Evolutionary conservation across 1,140 invertebrate genomes (phyloP).

Genomic region (Leptestheria dahalacensis): DNA sequence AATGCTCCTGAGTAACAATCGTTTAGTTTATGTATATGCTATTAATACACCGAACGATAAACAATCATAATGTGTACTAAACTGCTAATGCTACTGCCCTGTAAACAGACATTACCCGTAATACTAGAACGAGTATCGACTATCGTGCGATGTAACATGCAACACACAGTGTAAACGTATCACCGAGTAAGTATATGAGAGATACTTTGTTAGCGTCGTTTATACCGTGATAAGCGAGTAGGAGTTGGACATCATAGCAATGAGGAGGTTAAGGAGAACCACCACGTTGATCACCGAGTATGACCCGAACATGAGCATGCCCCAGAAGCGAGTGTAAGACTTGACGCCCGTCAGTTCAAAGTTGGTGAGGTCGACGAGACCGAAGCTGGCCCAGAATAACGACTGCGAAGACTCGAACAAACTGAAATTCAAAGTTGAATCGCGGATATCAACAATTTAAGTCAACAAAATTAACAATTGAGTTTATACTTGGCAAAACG

Average conservation of each 20-base stretch:
- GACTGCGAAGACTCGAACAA: slow-evolving; percentile 80
- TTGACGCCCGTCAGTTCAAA: slow-evolving; percentile 62
- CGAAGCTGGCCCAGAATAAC: slow-evolving; percentile 79
- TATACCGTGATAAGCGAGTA: slow-evolving; percentile 59
- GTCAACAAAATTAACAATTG: not conserved
- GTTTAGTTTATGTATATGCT: not conserved
- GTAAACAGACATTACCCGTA: too few species aligned
- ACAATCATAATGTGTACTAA: too few species aligned
- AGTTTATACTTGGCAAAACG: slow-evolving; percentile 38
- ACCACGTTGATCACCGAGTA: slow-evolving; percentile 74
- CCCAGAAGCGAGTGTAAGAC: slow-evolving; percentile 63
- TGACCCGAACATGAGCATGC: slow-evolving; percentile 60
- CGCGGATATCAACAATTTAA: not conserved
- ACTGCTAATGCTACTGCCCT: too few species aligned
- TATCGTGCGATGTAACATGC: too few species aligned
- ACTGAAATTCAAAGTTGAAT: slow-evolving; percentile 31
- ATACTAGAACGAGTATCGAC: too few species aligned
- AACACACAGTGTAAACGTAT: not conserved
- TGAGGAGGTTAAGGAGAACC: slow-evolving; percentile 67
- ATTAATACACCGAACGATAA: too few species aligned
- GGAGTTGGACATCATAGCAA: slow-evolving; percentile 84
- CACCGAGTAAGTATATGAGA: not conserved
- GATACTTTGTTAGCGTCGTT: slow-evolving; percentile 5
- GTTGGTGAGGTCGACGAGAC: slow-evolving; percentile 59
- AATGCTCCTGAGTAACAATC: slow-evolving; percentile 47